Base-by-base conservation (phyloP, 1,140 invertebrate genomes). In the Drosophila sechellia region DNA sequence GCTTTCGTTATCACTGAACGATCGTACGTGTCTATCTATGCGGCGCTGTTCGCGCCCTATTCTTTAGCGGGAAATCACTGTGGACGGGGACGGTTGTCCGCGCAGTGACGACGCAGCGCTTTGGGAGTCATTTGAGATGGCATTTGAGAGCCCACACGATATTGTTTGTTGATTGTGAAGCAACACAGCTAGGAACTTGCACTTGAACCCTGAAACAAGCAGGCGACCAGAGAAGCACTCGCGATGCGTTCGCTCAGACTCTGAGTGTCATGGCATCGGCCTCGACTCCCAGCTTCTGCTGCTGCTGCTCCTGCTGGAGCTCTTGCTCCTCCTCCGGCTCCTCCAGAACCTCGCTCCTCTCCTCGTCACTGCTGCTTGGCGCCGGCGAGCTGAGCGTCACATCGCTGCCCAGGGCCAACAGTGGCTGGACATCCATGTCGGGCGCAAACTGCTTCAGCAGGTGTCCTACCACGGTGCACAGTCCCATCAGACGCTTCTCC, bases 391-490 rank as follows among this genome's bases (percentile, higher is more conserved):
- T 56, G 12, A 39, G 20, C 15, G n/a, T 35, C 17, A 75, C 45
- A 0, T 87, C 56, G 20, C 35, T 49, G 6, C 49, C 76, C 3
- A 78, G 46, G 8, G 34, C 60, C 4, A 84, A 17, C 17, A 91
- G 40, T 4, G 80, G 63, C 10, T 64, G 25, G 13, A 90, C 63
- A 65, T 86, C 74, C 4, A 84, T 22, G 13, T 72, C 63, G 4
- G 86, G 81, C 12, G 70, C 72, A 35, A 90, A 40, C 1, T 75
- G 63, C 35, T 76, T 72, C n/a, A 91, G n/a, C 0, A 91, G 35
- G n/a, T 74, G 71, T 0, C 84, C 81, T n/a, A 84, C 72, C 5
- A 90, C 83, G 0, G 71, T 74, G 25, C 85, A 77, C 13, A 92
- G 20, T 5, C 63, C 72, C 46, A 75, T 80, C 0, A 91, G 61